These are phyloP conservation scores for Brachionus asplanchnoidis DNA, from an alignment of 1,140 invertebrate species.

Conservation along the genomic window DNA sequence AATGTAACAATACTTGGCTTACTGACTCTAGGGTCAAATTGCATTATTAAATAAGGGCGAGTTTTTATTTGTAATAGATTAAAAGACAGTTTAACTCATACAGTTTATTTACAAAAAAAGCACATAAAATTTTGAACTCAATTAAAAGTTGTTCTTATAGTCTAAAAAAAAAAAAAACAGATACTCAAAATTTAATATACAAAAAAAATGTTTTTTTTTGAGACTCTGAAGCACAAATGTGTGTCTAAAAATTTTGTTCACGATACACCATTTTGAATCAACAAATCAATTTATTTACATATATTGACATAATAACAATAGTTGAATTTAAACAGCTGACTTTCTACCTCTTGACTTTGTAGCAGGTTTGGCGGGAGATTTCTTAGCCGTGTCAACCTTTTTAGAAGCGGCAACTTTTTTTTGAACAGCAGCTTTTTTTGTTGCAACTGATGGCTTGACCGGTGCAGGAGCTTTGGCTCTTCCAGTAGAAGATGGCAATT, in stretches of 20 bases:
- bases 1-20: too few relatives aligned
- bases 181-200: background rate
- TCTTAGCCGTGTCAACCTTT: background rate
- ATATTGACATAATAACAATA: background rate
- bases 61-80: too few relatives aligned
- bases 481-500: background rate
- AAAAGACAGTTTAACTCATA: too few relatives aligned
- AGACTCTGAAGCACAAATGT: background rate
- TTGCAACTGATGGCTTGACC: background rate
- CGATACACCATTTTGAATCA: background rate
- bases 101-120: background rate
- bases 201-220: background rate
- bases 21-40: too few relatives aligned
- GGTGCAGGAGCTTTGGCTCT: background rate
- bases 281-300: background rate
- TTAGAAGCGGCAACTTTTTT: background rate
- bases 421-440: background rate
- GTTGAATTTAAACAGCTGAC: background rate
- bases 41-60: too few relatives aligned
- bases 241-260: background rate
- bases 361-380: background rate
- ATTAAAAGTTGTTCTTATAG: background rate
- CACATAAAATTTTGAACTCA: background rate
- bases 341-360: background rate
- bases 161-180: background rate